Evolutionary conservation across 2,888 invertebrate genomes (phyloP), one percentile per base, ranked within the genome.

Genomic region (Troglohyphantes excavatus): DNA sequence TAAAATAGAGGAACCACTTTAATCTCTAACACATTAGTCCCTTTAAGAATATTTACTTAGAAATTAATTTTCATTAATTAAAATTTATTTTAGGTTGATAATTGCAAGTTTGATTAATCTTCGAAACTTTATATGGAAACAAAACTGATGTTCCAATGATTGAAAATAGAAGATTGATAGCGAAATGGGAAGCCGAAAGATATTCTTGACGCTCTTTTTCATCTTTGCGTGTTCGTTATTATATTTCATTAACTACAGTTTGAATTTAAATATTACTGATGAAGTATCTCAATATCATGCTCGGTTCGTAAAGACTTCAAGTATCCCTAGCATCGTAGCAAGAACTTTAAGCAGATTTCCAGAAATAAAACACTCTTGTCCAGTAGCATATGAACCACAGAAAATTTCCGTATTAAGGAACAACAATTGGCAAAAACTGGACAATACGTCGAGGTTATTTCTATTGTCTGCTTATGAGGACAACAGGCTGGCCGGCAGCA

Each of bases 401-500:
- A 79, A 46, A 5, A 79, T 53, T 17, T 67, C 79, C 21, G 3
- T 67, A n/a, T 33, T 43, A 0, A n/a, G 53, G 19, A 53, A 9
- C 2, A 53, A 53, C 13, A 65, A 23, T 5, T 84, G 78, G 84
- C 70, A 78, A 46, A 83, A 39, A 59, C 17, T 84, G 6, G n/a
- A 23, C 6, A 17, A 67, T 5, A 7, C 27, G 6, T 29, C 63
- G 11, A 19, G 9, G n/a, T n/a, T 87, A 26, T 73, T 53, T 33
- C 17, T 91, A 11, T 91, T 76, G 53, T 91, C 92, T 2, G 91
- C 92, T 7, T 91, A 91, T 79, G 90, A 91, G 59, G 92, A 92
- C 67, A 87, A 90, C 11, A 83, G 92, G 46, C 87, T 83, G 33
- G 19, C 33, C 9, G 88, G 82, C 27, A 72, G 33, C 2, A 88